Conservation (phyloP, 2,113 vertebrate species). For the Eublepharis macularius region DNA sequence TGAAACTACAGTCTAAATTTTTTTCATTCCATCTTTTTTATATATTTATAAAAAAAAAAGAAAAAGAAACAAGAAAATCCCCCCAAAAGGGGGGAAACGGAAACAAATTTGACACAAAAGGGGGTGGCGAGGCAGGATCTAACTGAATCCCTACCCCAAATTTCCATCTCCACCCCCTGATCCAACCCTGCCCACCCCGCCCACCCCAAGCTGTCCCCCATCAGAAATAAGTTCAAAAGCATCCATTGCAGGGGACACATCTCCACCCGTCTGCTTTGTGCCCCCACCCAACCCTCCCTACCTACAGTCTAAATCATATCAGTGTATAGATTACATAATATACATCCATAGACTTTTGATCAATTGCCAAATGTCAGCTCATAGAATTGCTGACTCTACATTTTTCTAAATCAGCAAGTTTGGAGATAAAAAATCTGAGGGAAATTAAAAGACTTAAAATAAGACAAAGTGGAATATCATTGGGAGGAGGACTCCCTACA, state of each 20-base stretch:
- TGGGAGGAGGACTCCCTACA: too few species aligned
- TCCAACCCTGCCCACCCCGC: background rate
- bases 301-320: too few species aligned
- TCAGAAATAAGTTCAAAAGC: slow-evolving; percentile 19
- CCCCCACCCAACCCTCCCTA: slow-evolving; percentile 14
- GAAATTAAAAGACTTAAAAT: too few species aligned
- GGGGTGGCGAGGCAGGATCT: slow-evolving; percentile 13
- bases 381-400: too few species aligned
- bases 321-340: too few species aligned
- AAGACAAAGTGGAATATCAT: too few species aligned
- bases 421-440: too few species aligned
- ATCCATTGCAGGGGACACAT: slow-evolving; percentile 20
- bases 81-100: slow-evolving; percentile 7
- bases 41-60: slow-evolving; percentile 23
- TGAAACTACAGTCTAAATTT: too few species aligned
- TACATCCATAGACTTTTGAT: too few species aligned
- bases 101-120: slow-evolving; percentile 34
- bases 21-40: slow-evolving; percentile 34
- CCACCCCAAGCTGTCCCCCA: slow-evolving; percentile 17
- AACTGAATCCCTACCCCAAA: slow-evolving; percentile 15
- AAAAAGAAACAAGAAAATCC: slow-evolving; percentile 13
- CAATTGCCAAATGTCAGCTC: too few species aligned
- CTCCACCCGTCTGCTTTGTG: slow-evolving; percentile 13
- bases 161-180: slow-evolving; percentile 17
- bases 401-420: too few species aligned